A percentile compares a stretch with the other conserved stretches of the same genome.
Evolutionary conservation across 2,113 vertebrate genomes (phyloP).

Genomic region (Podocnemis expansa): DNA sequence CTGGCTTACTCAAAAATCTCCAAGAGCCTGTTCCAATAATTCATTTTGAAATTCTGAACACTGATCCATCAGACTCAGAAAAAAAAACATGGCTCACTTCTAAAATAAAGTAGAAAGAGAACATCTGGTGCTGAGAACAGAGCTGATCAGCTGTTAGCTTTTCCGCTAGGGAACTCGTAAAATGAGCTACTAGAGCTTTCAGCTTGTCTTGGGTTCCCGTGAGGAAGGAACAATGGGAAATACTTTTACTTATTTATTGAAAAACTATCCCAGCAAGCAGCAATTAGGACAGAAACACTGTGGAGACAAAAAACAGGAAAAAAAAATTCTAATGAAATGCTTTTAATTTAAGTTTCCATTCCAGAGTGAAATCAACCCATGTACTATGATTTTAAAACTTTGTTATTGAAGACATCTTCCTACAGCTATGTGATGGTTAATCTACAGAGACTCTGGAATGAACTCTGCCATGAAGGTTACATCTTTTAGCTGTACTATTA

Average conservation of each 20-base stretch:
- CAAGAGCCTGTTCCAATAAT: constrained; percentile 50
- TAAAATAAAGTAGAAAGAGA: constrained; percentile 60
- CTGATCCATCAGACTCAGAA: constrained; percentile 43
- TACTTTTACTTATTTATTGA: constrained; percentile 47
- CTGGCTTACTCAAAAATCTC: constrained; percentile 50
- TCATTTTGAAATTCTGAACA: constrained; percentile 55
- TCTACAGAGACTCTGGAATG: not conserved
- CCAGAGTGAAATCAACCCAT: not conserved
- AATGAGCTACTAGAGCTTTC: constrained; percentile 53
- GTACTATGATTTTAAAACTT: not conserved
- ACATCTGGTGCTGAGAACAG: constrained; percentile 65
- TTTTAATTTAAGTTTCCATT: not conserved
- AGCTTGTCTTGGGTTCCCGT: constrained; percentile 23
- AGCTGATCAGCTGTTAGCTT: constrained; percentile 49
- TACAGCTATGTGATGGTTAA: not conserved
- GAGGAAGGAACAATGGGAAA: constrained; percentile 50
- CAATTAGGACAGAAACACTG: not conserved
- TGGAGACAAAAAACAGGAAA: not conserved
- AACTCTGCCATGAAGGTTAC: not conserved
- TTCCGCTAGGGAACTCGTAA: constrained; percentile 59
- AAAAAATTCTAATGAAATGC: not conserved
- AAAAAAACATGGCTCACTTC: constrained; percentile 54
- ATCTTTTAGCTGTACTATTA: not conserved
- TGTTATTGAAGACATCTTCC: not conserved
- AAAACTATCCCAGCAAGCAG: constrained; percentile 19